Evolutionary conservation across 1,140 invertebrate genomes (phyloP).

Genomic region (Cyclina sinensis): DNA sequence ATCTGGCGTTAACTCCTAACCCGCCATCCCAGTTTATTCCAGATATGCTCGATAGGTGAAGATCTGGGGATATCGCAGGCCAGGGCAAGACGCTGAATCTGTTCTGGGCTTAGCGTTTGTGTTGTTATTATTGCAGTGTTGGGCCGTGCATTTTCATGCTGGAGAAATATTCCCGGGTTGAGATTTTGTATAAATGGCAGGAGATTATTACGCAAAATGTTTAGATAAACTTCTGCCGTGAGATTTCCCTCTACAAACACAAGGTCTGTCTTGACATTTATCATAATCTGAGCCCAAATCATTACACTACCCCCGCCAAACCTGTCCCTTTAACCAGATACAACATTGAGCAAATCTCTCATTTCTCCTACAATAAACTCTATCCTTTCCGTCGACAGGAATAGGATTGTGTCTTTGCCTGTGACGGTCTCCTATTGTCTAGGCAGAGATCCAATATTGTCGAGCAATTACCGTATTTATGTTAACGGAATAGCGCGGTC

Average conservation of each 20-base stretch:
- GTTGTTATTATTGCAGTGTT: too few species aligned
- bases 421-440: too few species aligned
- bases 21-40: too few species aligned
- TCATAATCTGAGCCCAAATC: neutral
- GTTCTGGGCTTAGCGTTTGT: neutral
- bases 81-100: neutral
- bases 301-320: neutral
- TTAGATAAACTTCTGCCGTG: neutral
- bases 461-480: too few species aligned
- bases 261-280: neutral
- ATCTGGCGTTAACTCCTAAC: too few species aligned
- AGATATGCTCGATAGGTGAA: neutral
- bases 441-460: too few species aligned
- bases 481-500: too few species aligned
- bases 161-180: neutral
- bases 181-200: neutral
- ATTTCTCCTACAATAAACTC: too few species aligned
- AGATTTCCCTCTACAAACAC: constrained; percentile 21
- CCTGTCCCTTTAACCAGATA: neutral
- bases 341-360: neutral
- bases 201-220: constrained; percentile 2
- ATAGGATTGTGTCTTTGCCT: too few species aligned
- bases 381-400: too few species aligned
- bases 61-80: neutral
- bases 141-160: neutral